These are phyloP conservation scores for Acleris literana DNA, from an alignment of 2,888 invertebrate genomes.

Conservation along the genomic window DNA sequence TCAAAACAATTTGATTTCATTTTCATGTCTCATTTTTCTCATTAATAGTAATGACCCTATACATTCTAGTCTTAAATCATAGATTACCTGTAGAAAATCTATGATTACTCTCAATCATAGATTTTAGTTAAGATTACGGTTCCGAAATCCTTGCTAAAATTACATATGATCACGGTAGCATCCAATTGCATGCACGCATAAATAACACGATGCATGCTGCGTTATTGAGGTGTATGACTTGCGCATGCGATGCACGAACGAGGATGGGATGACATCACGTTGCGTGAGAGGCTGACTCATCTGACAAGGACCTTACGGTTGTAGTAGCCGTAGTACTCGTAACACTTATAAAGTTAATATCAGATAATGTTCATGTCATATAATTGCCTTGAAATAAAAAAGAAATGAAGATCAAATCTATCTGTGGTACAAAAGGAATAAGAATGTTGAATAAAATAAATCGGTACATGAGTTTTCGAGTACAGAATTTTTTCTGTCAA, in stretches of 20 bases:
- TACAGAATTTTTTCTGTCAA: too few species aligned
- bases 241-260: slow-evolving; percentile 5
- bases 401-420: too few species aligned
- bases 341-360: background rate
- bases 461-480: too few species aligned
- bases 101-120: background rate
- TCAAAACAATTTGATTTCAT: slow-evolving; percentile 20
- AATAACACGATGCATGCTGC: background rate
- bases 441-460: too few species aligned
- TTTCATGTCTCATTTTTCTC: slow-evolving; percentile 1
- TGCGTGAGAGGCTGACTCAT: slow-evolving; percentile 24
- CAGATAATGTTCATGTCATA: too few species aligned
- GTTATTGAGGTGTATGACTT: slow-evolving; percentile 7
- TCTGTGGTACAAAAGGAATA: too few species aligned
- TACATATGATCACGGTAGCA: slow-evolving; percentile 7
- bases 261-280: slow-evolving; percentile 25
- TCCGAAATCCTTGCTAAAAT: slow-evolving; percentile 14
- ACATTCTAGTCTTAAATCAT: background rate
- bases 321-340: background rate
- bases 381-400: too few species aligned
- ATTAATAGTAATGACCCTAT: background rate
- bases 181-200: slow-evolving; percentile 12
- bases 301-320: slow-evolving; percentile 10
- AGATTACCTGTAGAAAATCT: background rate
- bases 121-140: background rate